Evolutionary conservation across 1,140 invertebrate species (phyloP).

Genomic region (Kradibia gibbosae): DNA sequence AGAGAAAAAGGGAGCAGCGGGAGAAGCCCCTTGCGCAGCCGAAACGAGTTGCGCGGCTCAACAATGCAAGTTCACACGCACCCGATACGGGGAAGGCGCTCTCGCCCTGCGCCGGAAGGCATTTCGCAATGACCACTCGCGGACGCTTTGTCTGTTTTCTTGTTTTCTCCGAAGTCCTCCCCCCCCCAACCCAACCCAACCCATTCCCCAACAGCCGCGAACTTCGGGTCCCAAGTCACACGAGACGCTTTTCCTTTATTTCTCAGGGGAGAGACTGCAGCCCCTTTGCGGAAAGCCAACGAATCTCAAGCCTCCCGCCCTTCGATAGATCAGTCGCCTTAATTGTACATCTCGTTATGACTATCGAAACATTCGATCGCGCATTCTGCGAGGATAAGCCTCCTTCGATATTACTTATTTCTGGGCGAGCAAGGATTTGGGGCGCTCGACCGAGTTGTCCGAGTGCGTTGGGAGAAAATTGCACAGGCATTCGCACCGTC

Average conservation of each 20-base stretch:
- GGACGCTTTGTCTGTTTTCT: neutral
- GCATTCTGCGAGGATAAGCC: too few relatives aligned
- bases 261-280: too few relatives aligned
- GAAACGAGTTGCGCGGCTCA: constrained; percentile 13
- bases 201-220: too few relatives aligned
- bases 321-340: too few relatives aligned
- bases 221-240: too few relatives aligned
- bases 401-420: too few relatives aligned
- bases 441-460: neutral
- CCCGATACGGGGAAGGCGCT: neutral
- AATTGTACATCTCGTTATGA: too few relatives aligned
- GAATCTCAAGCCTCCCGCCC: too few relatives aligned
- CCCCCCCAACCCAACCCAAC: too few relatives aligned
- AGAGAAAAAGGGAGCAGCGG: constrained; percentile 25
- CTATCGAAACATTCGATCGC: too few relatives aligned
- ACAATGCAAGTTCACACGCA: constrained; percentile 21
- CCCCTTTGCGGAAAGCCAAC: too few relatives aligned
- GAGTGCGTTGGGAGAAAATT: neutral
- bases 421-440: neutral
- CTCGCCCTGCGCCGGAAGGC: neutral
- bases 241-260: too few relatives aligned
- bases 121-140: constrained; percentile 27
- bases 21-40: neutral
- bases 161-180: neutral
- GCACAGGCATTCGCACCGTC: neutral